These are phyloP conservation scores for Baryphthengus martii DNA, from an alignment of 2,113 vertebrate species.

Conservation along the genomic window DNA sequence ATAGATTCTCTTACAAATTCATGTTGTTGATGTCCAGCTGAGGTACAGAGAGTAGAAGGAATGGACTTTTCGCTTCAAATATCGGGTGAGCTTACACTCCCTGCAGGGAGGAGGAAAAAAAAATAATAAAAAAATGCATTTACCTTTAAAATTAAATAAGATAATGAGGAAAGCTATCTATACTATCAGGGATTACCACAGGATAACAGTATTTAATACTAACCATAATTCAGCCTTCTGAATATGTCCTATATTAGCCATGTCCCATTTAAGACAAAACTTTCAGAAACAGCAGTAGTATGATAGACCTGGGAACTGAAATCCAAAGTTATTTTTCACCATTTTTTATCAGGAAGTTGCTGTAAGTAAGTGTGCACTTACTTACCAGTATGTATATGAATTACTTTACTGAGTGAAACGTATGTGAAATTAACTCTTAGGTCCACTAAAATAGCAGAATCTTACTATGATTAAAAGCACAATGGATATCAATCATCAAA, in stretches of 20 bases:
- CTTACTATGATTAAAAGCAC: neutral
- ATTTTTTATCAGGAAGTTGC: neutral
- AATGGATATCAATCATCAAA: neutral
- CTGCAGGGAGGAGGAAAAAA: too few species aligned
- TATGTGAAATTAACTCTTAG: neutral
- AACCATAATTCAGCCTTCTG: neutral
- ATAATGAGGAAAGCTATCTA: neutral
- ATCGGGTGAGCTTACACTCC: neutral
- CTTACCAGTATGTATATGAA: neutral
- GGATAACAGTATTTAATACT: neutral
- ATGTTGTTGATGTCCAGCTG: neutral
- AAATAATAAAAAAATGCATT: neutral
- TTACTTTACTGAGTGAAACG: neutral
- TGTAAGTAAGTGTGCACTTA: neutral
- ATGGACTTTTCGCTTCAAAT: neutral
- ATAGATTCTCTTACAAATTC: neutral
- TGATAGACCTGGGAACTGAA: neutral
- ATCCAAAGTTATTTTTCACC: neutral
- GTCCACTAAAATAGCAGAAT: neutral
- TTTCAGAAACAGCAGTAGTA: neutral
- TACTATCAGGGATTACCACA: neutral
- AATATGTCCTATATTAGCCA: neutral
- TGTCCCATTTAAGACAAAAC: neutral
- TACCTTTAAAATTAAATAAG: neutral
- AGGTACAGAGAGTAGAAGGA: neutral